A percentile compares a stretch with the other conserved stretches of the same genome.
Evolutionary conservation across 1,140 invertebrate species (phyloP).

Genomic region (Rhopalosiphum padi): DNA sequence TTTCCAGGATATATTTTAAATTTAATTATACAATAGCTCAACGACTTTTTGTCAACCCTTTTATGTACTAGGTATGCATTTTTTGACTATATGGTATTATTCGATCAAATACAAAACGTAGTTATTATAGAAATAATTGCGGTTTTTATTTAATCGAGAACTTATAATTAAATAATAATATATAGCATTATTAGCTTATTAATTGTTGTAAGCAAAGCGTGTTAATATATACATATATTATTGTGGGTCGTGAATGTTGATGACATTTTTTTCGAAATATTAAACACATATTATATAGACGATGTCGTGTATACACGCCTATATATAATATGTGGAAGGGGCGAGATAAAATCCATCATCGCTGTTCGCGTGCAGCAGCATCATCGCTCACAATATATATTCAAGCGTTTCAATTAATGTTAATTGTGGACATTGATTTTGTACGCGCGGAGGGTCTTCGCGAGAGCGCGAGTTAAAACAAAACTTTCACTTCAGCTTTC

Average conservation of each 20-base stretch:
- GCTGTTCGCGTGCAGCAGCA: background rate
- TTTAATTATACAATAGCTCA: background rate
- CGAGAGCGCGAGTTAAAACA: constrained; percentile 29
- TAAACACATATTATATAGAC: background rate
- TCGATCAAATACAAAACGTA: background rate
- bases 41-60: background rate
- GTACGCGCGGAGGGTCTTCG: constrained; percentile 4
- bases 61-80: too few species aligned
- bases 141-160: background rate
- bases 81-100: background rate
- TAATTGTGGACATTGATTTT: constrained; percentile 58
- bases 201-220: too few species aligned
- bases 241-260: background rate
- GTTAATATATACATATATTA: background rate
- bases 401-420: constrained; percentile 56
- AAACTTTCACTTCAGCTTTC: constrained; percentile 56
- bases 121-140: background rate
- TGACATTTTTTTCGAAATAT: background rate
- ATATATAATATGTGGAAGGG: background rate
- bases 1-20: background rate
- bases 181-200: too few species aligned
- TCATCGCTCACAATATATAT: constrained; percentile 12
- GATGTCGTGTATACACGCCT: background rate
- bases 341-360: background rate
- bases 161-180: too few species aligned